Evolutionary conservation across 2,113 vertebrate genomes (phyloP).

Genomic region (Lepidothrix coronata): DNA sequence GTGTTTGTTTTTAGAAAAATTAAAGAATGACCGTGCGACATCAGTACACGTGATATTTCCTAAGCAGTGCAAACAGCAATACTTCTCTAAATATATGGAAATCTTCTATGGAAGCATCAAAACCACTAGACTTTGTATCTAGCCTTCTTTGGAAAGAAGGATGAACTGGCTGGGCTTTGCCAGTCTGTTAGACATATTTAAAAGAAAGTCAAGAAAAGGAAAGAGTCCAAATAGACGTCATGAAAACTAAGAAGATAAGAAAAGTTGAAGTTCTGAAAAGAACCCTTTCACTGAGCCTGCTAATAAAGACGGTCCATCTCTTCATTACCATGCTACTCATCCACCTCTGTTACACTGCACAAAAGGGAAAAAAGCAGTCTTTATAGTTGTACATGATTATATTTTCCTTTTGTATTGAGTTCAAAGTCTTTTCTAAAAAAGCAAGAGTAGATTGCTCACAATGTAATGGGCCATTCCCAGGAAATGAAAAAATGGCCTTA

Average conservation of each 20-base stretch:
- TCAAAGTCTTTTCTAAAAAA: constrained; percentile 73
- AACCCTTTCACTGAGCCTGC: constrained; percentile 63
- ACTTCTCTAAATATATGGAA: not conserved
- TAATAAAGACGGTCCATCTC: constrained; percentile 72
- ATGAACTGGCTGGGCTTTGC: constrained; percentile 63
- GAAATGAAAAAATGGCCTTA: constrained; percentile 71
- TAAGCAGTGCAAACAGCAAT: not conserved
- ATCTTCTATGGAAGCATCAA: constrained; percentile 39
- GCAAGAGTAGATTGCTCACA: constrained; percentile 76
- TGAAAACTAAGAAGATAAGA: constrained; percentile 74
- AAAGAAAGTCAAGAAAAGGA: constrained; percentile 71
- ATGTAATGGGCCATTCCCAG: constrained; percentile 77
- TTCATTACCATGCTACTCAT: constrained; percentile 76
- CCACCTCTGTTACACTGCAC: constrained; percentile 69
- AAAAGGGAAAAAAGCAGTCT: constrained; percentile 72
- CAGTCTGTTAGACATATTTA: constrained; percentile 53
- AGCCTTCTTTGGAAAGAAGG: constrained; percentile 47
- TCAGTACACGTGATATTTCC: not conserved
- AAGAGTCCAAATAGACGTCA: constrained; percentile 61
- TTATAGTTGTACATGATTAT: constrained; percentile 78
- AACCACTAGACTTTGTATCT: constrained; percentile 33
- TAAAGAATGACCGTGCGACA: not conserved
- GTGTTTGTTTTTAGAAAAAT: constrained; percentile 15
- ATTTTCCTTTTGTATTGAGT: constrained; percentile 75
- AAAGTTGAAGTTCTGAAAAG: constrained; percentile 75